Base-by-base conservation (phyloP, 2,888 invertebrate species). In the Melitaea athalia region DNA sequence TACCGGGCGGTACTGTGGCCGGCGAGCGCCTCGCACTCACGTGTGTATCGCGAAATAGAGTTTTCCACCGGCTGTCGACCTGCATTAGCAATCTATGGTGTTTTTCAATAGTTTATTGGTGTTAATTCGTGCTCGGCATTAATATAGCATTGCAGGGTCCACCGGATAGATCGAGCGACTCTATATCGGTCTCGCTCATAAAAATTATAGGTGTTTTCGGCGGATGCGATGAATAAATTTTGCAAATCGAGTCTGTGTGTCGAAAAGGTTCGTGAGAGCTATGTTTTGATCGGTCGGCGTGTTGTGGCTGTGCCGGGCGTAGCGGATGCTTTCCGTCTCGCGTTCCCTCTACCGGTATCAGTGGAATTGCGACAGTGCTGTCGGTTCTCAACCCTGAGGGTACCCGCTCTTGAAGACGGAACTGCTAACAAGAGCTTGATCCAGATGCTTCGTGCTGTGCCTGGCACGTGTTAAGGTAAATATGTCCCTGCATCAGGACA, bases 21-120 rank as follows among this genome's bases (percentile, higher is more conserved):
- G 93, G 93, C 79, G 88, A 88, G 85, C 96, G 94, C 86, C 95
- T 95, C 95, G 93, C 94, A 95, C 95, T 95, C 83, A 85, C 84
- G 86, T 85, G 85, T 81, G 78, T 79, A 69, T 79, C 80, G 83
- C 83, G 81, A 85, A 83, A 82, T 81, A 81, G 85, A 88, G 83
- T 91, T 91, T 89, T 85, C 89, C 89, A 88, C 83, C 85, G 82
- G 83, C 81, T 83, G 79, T 82, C 81, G 83, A 82, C 80, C 84
- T 82, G 82, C 81, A 82, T 79, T 79, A 84, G 80, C 82, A 83
- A 84, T 82, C 76, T 79, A 85, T 88, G 84, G 90, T 91, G 91
- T 90, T 89, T 86, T 85, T 81, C 84, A 83, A 77, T 80, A 83
- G 84, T 89, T 83, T 83, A 84, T 81, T 84, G 82, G 88, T 91